phyloP scores from a whole-genome alignment of 2,797 vertebrate species.

The Halcyon badia region DNA sequence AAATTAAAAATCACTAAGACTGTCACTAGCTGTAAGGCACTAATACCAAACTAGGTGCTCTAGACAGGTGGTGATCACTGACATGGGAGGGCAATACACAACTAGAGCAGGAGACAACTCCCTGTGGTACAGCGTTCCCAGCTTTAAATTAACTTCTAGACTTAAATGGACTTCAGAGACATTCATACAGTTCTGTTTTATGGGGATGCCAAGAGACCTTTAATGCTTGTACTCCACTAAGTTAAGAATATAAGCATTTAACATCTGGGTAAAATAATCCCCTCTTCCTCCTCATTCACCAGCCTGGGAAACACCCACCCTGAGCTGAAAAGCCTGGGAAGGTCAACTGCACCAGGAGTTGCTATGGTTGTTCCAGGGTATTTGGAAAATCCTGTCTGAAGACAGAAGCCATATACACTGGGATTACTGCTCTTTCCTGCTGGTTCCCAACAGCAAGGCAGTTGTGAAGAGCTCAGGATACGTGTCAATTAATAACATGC shows the following conservation, averaged over 20 bases:
- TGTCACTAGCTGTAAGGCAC: not conserved
- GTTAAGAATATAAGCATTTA: not conserved
- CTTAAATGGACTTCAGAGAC: not conserved
- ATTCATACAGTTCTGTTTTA: not conserved
- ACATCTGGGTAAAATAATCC: not conserved
- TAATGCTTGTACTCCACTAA: not conserved
- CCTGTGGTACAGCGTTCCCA: not conserved
- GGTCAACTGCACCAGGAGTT: not conserved
- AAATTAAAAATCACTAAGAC: conserved; percentile 40
- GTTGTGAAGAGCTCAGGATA: too few relatives aligned
- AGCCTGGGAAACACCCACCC: not conserved
- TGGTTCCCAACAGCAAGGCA: not conserved
- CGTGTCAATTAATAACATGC: fast-evolving
- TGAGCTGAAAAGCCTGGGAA: not conserved
- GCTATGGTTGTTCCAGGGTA: not conserved
- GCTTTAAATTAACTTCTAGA: not conserved
- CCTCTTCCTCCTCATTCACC: not conserved
- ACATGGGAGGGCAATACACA: not conserved
- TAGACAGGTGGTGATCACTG: not conserved
- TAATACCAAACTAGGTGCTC: not conserved
- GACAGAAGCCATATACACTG: fast-evolving
- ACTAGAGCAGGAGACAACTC: not conserved
- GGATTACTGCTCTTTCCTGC: not conserved
- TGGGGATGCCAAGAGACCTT: not conserved
- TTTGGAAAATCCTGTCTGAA: not conserved